Percentiles rank a stretch among this genome's conserved stretches.
Evolutionary conservation across 2,888 invertebrate species (phyloP).

Genomic region (Synanthedon tipuliformis): DNA sequence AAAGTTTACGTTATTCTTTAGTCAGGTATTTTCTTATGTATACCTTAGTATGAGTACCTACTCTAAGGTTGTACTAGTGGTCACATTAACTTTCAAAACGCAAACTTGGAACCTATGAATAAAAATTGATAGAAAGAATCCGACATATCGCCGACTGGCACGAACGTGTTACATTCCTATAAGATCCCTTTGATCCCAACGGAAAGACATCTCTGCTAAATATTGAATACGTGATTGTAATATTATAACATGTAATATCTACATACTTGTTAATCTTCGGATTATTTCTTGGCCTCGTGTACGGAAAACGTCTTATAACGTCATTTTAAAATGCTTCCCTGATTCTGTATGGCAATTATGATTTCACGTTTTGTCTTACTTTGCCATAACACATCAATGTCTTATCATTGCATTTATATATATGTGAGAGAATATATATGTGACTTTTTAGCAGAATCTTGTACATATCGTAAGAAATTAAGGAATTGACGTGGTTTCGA

Average conservation of each 20-base stretch:
- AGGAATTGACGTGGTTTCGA: too few relatives aligned
- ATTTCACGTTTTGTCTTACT: too few relatives aligned
- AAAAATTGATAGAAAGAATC: conserved; percentile 21
- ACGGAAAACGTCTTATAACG: too few relatives aligned
- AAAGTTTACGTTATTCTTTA: too few relatives aligned
- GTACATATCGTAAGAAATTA: too few relatives aligned
- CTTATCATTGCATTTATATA: too few relatives aligned
- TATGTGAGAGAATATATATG: too few relatives aligned
- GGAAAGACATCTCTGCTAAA: conserved; percentile 22
- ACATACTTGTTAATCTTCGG: conserved; percentile 2
- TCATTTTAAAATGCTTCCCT: too few relatives aligned
- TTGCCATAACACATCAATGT: too few relatives aligned
- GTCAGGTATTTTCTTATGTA: neutral
- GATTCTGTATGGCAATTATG: too few relatives aligned
- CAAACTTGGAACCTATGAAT: conserved; percentile 18
- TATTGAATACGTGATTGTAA: conserved; percentile 29
- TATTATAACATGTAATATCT: conserved; percentile 12
- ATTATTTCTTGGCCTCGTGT: too few relatives aligned
- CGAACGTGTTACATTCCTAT: conserved; percentile 9
- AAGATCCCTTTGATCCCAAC: conserved; percentile 22
- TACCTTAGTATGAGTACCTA: neutral
- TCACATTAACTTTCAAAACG: conserved; percentile 16
- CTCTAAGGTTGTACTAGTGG: neutral
- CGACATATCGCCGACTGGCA: conserved; percentile 10
- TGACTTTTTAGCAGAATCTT: too few relatives aligned